Evolutionary conservation across 1,140 invertebrate species (phyloP), one percentile per base, ranked within the genome.

Genomic region (Meloidogyne floridensis): DNA sequence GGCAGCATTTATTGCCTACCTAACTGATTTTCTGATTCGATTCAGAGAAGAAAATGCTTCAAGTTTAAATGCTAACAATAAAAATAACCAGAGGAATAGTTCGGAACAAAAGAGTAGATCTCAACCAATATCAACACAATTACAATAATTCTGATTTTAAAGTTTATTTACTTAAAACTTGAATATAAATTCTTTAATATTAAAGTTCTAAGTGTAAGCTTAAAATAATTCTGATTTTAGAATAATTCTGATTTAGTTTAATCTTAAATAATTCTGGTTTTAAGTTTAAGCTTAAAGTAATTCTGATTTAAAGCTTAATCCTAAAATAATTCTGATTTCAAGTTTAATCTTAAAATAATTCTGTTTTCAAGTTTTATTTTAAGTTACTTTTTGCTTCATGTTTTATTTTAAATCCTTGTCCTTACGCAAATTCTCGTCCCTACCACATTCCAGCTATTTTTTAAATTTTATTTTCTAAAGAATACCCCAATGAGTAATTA

Each of bases 1-100:
- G 3, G 70, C 71, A 42, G 54, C 77, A 42, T 82, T 82, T 65
- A 42, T 59, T 70, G 59, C 65, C 10, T 82, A 82, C 71, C 7
- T 56, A 13, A 32, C 51, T 15, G 81, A 82, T 65, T 65, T 82
- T 72, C 75, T 65, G 81, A 73, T 20, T 8, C 10, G 80, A 65
- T 74, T 56, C 56, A 83, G 54, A 59, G 59, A 51, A 0, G 80
- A 75, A 65, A 80, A 81, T 59, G 3, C 15, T n/a, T 5, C 6
- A 11, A 51, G 59, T 80, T 51, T n/a, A 43, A 13, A 73, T 59
- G 18, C 53, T 70, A 75, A 3, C 59, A 65, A 65, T 65, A 59
- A 15, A 11, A 65, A 65, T 47, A 71, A 8, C 7, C 15, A 74
- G 18, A 20, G 72, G 5, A 74, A 54, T 2, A 74, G 20, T n/a